phyloP scores from a whole-genome alignment of 30 jellyfish, hydroid and myxozoan species.

The Calvadosia cruxmelitensis region DNA sequence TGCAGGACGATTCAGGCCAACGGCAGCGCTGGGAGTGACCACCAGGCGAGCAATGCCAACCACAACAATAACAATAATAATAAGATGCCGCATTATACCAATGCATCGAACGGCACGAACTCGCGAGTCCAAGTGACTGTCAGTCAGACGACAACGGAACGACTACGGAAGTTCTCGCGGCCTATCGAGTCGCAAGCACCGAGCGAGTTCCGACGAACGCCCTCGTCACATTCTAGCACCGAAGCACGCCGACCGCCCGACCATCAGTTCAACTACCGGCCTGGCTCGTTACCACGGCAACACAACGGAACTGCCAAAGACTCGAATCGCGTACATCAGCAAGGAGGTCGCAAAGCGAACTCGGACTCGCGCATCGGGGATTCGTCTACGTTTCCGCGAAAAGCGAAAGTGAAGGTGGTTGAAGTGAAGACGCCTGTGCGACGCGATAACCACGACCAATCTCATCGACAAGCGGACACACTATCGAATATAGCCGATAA shows the following conservation, averaged over 20 bases:
- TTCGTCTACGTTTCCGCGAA: background rate
- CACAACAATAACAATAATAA: too few species aligned
- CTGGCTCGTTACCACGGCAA: background rate
- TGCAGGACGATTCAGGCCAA: background rate
- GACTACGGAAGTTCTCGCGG: background rate
- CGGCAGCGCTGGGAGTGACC: too few species aligned
- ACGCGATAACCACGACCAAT: background rate
- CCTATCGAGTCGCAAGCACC: background rate
- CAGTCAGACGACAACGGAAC: background rate
- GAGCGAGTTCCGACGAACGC: background rate
- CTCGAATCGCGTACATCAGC: background rate
- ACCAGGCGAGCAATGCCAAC: background rate
- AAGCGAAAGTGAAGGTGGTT: background rate
- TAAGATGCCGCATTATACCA: too few species aligned
- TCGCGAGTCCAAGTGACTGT: background rate
- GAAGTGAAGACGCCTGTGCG: background rate
- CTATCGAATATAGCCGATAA: background rate
- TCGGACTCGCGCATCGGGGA: background rate
- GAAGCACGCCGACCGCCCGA: background rate
- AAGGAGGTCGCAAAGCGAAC: background rate
- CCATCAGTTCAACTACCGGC: background rate
- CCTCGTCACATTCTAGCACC: background rate
- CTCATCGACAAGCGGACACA: background rate
- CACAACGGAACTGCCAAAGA: background rate
- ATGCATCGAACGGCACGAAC: background rate